These are phyloP conservation scores for Adelognathus sp. DNA, from an alignment of 2,888 invertebrate species.

Conservation along the genomic window DNA sequence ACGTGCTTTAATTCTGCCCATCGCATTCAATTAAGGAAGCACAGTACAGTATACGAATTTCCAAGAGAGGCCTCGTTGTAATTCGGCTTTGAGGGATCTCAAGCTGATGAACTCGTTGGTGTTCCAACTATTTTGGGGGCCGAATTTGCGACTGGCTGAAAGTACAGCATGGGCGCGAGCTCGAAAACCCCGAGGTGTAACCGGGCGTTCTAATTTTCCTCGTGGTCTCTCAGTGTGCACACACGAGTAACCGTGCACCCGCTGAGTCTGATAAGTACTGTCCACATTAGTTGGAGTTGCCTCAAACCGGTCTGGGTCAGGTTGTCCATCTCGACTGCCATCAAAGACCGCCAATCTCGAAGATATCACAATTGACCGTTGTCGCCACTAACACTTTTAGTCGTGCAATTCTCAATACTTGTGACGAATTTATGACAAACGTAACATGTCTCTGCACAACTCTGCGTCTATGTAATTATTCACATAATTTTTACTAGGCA, in stretches of 20 bases:
- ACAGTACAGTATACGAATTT: background rate
- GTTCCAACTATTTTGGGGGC: constrained; percentile 7
- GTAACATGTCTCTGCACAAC: no score
- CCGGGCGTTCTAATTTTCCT: constrained; percentile 58
- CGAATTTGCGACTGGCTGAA: constrained; percentile 50
- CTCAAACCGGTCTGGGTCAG: background rate
- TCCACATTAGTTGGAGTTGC: background rate
- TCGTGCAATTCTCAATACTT: no score
- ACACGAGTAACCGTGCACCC: constrained; percentile 41
- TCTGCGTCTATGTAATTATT: no score
- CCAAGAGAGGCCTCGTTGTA: background rate
- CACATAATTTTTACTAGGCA: no score
- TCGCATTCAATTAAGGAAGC: no score
- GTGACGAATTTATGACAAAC: no score
- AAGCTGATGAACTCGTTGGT: constrained; percentile 23
- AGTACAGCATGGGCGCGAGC: constrained; percentile 27
- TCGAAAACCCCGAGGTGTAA: constrained; percentile 26
- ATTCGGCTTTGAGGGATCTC: background rate
- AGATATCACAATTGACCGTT: background rate
- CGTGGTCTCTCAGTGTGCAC: constrained; percentile 46
- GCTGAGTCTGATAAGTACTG: constrained; percentile 33
- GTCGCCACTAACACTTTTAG: no score
- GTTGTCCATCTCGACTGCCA: background rate
- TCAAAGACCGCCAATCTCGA: constrained; percentile 21
- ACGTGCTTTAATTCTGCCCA: no score